These are phyloP conservation scores for Heliopora coerulea DNA, from an alignment of 92 coral and sea anemone genomes.

Conservation along the genomic window DNA sequence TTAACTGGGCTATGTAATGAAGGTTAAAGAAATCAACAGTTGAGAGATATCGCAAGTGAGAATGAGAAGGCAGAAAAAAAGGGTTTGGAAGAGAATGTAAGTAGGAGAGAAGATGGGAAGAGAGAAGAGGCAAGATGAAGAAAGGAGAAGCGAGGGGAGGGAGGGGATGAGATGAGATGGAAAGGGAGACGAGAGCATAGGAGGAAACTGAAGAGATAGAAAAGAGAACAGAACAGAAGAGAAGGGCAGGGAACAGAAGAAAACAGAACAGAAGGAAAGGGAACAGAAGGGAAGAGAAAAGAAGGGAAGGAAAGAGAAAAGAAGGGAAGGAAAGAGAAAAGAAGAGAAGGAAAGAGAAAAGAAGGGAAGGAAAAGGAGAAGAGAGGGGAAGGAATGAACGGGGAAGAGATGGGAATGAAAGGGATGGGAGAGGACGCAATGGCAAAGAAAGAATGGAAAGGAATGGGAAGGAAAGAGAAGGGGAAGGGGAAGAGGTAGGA, in stretches of 20 bases:
- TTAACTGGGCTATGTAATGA: constrained; percentile 26
- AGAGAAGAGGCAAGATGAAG: too few relatives aligned
- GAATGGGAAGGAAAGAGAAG: too few relatives aligned
- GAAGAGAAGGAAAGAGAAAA: neutral
- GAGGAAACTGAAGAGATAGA: neutral
- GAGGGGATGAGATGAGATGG: neutral
- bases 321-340: neutral
- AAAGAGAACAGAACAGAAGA: too few relatives aligned
- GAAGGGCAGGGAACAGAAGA: too few relatives aligned
- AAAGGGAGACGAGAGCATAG: neutral
- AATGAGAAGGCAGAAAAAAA: neutral
- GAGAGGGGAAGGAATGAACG: neutral
- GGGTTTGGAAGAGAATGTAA: too few relatives aligned
- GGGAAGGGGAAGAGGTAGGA: neutral
- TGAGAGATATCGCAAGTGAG: neutral
- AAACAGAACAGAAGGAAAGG: too few relatives aligned
- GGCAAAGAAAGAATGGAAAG: too few relatives aligned
- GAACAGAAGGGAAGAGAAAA: too few relatives aligned
- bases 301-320: neutral
- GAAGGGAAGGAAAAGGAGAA: neutral
- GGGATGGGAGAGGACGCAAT: too few relatives aligned
- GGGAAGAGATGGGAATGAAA: too few relatives aligned
- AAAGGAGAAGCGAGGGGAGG: too few relatives aligned
- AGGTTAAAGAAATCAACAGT: neutral
- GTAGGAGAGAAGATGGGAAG: too few relatives aligned